phyloP scores from a whole-genome alignment of 2,797 vertebrate genomes.

The Hemitrygon akajei region DNA sequence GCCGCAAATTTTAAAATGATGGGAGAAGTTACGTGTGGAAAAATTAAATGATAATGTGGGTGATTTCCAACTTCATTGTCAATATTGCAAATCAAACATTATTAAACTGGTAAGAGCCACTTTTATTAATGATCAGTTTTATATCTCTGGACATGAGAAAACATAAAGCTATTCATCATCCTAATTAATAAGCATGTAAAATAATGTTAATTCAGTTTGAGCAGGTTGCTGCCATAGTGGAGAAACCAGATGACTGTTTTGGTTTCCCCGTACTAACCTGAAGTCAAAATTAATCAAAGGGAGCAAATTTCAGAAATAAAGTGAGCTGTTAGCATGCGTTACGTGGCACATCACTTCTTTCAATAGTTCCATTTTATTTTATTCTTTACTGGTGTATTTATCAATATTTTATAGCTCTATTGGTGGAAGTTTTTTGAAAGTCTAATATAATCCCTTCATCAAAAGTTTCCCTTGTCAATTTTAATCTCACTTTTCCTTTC shows the following conservation, averaged over 20 bases:
- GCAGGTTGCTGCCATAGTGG: not conserved
- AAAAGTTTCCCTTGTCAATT: not conserved
- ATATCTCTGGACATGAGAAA: not conserved
- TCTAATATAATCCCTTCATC: not conserved
- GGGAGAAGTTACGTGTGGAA: not conserved
- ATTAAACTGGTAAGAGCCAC: not conserved
- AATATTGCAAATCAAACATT: not conserved
- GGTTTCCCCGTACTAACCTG: no score
- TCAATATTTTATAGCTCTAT: not conserved
- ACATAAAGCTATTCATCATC: not conserved
- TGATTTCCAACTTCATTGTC: not conserved
- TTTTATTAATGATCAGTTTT: not conserved
- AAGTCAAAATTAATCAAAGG: no score
- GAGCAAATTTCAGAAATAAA: not conserved
- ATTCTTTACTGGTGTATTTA: not conserved
- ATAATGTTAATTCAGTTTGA: not conserved
- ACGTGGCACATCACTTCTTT: not conserved
- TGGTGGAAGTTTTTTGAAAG: not conserved
- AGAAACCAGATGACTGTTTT: no score
- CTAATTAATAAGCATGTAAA: not conserved
- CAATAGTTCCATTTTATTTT: not conserved
- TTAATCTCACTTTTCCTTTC: no score
- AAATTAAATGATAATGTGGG: not conserved
- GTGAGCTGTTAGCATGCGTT: not conserved
- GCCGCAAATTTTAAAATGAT: not conserved